Base-by-base conservation (phyloP, 2,113 vertebrate species). In the Limnothrissa miodon region DNA sequence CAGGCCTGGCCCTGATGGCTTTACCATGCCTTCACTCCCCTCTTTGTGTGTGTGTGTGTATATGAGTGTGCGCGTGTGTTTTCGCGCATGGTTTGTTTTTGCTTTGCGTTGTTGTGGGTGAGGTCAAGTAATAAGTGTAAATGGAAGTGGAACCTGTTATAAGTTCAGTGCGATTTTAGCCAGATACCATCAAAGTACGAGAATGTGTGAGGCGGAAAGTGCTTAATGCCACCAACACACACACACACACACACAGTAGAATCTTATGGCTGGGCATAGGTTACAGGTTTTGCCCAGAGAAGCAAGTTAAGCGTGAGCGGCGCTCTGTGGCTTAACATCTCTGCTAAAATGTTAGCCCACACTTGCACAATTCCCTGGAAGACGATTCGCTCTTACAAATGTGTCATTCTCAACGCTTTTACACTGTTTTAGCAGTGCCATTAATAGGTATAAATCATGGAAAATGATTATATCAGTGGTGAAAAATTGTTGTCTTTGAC, bases 1-100 rank as follows among this genome's bases (percentile, higher is more conserved):
- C 85, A 39, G 45, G n/a, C 78, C 70, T n/a, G 23, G 78, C 48
- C 80, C 83, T 92, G 90, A 94, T 93, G 86, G 87, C 88, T 93
- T 92, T 91, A 92, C 89, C 93, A 93, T 89, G 84, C 89, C 39
- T 66, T 8, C 78, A 66, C 82, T 70, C 39, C 5, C 8, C 10
- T 59, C 44, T 46, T 29, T 42, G 36, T 29, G 5, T 78, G 15
- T 45, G 25, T 33, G 44, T 46, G 9, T 81, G 48, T 17, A 74
- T 81, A 39, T 80, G 21, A 79, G 82, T 84, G 74, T 45, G 82
- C 29, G 59, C 29, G 59, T 66, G 59, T 66, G 59, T 66, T n/a
- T 66, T 13, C 9, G 8, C n/a, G n/a, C n/a, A n/a, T n/a, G n/a
- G 59, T 66, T 2, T 66, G 13, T 33, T 2, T 66, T 66, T 86